Evolutionary conservation across 2,113 vertebrate genomes (phyloP).

Genomic region (Trachemys scripta): DNA sequence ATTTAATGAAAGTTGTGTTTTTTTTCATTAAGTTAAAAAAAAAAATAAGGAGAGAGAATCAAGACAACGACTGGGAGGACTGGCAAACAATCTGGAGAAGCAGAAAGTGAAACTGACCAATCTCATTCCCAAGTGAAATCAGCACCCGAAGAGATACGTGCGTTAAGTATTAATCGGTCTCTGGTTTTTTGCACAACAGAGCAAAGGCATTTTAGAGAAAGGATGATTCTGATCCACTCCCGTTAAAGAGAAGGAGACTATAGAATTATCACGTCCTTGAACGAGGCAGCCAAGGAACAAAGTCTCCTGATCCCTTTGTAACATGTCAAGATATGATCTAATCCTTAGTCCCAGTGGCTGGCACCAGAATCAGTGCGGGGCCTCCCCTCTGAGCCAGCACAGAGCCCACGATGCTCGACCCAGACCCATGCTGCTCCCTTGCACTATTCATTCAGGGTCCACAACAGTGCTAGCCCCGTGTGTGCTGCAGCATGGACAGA

Average conservation of each 20-base stretch:
- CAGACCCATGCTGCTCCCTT: neutral
- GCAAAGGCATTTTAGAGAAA: neutral
- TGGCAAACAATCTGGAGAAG: neutral
- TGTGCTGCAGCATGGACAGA: accelerated
- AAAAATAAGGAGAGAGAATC: no score
- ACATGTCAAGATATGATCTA: accelerated
- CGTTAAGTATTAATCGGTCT: neutral
- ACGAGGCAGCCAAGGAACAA: accelerated
- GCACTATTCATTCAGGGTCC: accelerated
- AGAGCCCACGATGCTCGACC: neutral
- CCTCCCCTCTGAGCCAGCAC: neutral
- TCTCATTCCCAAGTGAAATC: neutral
- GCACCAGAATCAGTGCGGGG: accelerated
- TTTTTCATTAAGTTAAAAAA: neutral
- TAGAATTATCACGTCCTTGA: neutral
- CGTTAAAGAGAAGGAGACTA: neutral
- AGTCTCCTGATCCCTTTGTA: accelerated
- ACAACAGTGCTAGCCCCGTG: accelerated
- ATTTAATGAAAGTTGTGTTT: accelerated
- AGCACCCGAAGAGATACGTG: neutral
- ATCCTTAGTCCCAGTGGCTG: neutral
- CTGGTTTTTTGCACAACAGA: neutral
- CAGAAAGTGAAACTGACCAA: neutral
- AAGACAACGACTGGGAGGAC: neutral
- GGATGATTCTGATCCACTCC: neutral